Evolutionary conservation across 2,113 vertebrate species (phyloP).

Genomic region (Urocitellus parryii): DNA sequence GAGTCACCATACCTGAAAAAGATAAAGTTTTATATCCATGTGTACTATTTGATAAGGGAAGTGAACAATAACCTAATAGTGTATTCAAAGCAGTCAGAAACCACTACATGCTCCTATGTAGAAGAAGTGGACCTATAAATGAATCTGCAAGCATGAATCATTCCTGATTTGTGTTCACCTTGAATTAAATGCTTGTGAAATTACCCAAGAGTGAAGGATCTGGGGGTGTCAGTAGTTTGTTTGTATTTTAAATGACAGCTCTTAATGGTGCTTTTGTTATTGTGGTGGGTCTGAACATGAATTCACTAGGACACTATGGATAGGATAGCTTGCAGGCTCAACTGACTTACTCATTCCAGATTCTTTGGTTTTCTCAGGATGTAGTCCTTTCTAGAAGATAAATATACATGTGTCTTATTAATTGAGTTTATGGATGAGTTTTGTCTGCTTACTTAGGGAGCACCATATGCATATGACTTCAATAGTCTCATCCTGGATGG

Average conservation of each 20-base stretch:
- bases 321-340: not conserved
- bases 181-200: not conserved
- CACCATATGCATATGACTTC: not conserved
- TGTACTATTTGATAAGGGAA: not conserved
- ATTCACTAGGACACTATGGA: not conserved
- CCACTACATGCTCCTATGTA: not conserved
- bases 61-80: not conserved
- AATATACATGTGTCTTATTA: not conserved
- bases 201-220: not conserved
- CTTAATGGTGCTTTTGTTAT: not conserved
- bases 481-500: not conserved
- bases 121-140: not conserved
- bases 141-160: not conserved
- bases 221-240: not conserved
- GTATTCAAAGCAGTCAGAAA: not conserved
- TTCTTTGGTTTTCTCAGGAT: constrained; percentile 1
- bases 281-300: not conserved
- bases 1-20: too few relatives aligned
- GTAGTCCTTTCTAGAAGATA: constrained; percentile 2
- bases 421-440: not conserved
- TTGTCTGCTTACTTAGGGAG: not conserved
- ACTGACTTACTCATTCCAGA: not conserved
- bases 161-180: not conserved
- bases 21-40: not conserved
- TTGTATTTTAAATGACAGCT: not conserved